phyloP scores from a whole-genome alignment of 2,888 invertebrate genomes.

The Tenthredo livida region DNA sequence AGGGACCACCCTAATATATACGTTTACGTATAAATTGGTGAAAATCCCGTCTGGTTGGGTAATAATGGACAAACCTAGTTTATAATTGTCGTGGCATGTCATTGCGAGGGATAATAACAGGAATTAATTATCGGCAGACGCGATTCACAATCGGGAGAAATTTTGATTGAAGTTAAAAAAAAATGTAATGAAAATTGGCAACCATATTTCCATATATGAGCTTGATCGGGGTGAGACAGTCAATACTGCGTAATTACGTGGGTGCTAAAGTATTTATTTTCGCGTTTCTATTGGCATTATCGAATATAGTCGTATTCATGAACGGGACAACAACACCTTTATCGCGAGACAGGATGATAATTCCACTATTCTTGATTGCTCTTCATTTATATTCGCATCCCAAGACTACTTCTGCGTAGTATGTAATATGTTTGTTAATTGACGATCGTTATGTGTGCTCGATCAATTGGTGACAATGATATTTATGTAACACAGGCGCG shows the following conservation, averaged over 20 bases:
- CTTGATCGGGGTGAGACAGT: neutral
- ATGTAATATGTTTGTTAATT: neutral
- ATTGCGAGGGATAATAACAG: neutral
- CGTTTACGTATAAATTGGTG: neutral
- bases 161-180: neutral
- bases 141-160: neutral
- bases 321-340: neutral
- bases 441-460: too few species aligned
- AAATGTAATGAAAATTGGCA: neutral
- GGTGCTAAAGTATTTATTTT: neutral
- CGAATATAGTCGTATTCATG: neutral
- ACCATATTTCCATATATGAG: neutral
- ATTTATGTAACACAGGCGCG: too few species aligned
- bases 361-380: neutral
- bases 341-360: neutral
- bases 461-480: too few species aligned
- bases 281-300: neutral
- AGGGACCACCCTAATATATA: too few species aligned
- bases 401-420: neutral
- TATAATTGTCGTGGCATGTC: neutral
- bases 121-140: neutral
- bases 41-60: neutral
- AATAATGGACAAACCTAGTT: neutral
- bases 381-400: neutral
- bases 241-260: neutral